Conservation (phyloP, 53 echinoderm and acorn worm species). For the Holothuria scabra region DNA sequence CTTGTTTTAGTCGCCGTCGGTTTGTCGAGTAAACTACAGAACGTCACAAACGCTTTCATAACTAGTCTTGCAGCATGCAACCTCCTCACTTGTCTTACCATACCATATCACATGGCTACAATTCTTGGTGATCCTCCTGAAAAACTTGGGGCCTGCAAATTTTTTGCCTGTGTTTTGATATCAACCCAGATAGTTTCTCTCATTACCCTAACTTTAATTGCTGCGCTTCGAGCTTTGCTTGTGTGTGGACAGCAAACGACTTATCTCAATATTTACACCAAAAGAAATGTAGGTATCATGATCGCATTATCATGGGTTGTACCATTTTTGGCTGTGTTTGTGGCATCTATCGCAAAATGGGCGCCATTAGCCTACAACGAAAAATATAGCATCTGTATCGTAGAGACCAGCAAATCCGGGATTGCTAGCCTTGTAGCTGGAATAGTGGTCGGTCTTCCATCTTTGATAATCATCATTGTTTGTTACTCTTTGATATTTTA, state of each 20-base stretch:
- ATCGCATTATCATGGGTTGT: slow-evolving; percentile 29
- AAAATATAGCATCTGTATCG: slow-evolving; percentile 18
- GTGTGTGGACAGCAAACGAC: not conserved
- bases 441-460: slow-evolving; percentile 10
- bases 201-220: slow-evolving; percentile 7
- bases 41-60: slow-evolving; percentile 15
- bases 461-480: not conserved
- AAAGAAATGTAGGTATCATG: not conserved
- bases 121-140: not conserved
- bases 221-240: not conserved
- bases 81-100: slow-evolving; percentile 7
- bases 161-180: not conserved
- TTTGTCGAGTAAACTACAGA: slow-evolving; percentile 7
- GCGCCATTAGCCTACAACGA: slow-evolving; percentile 12
- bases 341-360: not conserved
- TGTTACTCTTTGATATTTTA: slow-evolving; percentile 15
- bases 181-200: slow-evolving; percentile 12
- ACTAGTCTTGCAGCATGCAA: slow-evolving; percentile 23
- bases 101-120: slow-evolving; percentile 20
- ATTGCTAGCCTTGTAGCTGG: slow-evolving; percentile 13
- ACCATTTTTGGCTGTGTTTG: not conserved
- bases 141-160: not conserved
- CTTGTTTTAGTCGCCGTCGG: not conserved
- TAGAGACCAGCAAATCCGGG: not conserved
- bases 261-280: not conserved